Percentiles rank a stretch among this genome's conserved stretches.
phyloP scores from a whole-genome alignment of 30 jellyfish, hydroid and myxozoan genomes.

The Mastigias papua region DNA sequence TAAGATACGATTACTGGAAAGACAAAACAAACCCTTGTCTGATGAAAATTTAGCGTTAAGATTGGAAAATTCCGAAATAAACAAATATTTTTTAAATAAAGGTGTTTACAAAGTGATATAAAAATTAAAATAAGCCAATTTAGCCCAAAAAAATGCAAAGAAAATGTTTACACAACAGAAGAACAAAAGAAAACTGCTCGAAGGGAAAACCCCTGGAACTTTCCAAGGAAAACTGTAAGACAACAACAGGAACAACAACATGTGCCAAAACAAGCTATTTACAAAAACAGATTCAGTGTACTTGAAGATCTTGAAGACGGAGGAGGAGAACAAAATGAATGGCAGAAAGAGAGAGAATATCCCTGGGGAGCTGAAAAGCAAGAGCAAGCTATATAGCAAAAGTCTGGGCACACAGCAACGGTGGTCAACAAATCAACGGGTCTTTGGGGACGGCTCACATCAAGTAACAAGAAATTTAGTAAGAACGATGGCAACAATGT shows the following conservation, averaged over 20 bases:
- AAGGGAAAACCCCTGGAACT: slow-evolving; percentile 15
- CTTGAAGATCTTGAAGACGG: slow-evolving; percentile 20
- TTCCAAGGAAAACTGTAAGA: not conserved
- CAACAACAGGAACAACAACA: slow-evolving; percentile 14
- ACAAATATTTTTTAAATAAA: not conserved
- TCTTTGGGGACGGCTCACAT: slow-evolving; percentile 1
- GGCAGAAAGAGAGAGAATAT: slow-evolving; percentile 5
- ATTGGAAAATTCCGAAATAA: slow-evolving; percentile 11
- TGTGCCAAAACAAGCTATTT: slow-evolving; percentile 11
- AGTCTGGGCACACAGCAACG: slow-evolving; percentile 22
- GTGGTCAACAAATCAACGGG: not conserved
- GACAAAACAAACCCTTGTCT: slow-evolving; percentile 10
- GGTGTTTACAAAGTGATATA: slow-evolving; percentile 9
- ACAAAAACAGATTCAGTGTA: slow-evolving; percentile 42
- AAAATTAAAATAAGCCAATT: not conserved
- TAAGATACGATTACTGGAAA: slow-evolving; percentile 17
- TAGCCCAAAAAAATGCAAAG: slow-evolving; percentile 18
- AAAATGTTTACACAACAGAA: slow-evolving; percentile 1
- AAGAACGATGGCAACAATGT: not conserved
- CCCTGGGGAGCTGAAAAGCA: slow-evolving; percentile 28
- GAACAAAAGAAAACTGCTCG: slow-evolving; percentile 12
- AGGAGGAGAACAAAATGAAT: slow-evolving; percentile 8
- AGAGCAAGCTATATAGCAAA: not conserved
- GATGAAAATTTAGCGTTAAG: slow-evolving; percentile 20
- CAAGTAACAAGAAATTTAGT: not conserved